Evolutionary conservation across 2,797 vertebrate species (phyloP), one percentile per base, ranked within the genome.

Genomic region (Buphagus erythrorhynchus): DNA sequence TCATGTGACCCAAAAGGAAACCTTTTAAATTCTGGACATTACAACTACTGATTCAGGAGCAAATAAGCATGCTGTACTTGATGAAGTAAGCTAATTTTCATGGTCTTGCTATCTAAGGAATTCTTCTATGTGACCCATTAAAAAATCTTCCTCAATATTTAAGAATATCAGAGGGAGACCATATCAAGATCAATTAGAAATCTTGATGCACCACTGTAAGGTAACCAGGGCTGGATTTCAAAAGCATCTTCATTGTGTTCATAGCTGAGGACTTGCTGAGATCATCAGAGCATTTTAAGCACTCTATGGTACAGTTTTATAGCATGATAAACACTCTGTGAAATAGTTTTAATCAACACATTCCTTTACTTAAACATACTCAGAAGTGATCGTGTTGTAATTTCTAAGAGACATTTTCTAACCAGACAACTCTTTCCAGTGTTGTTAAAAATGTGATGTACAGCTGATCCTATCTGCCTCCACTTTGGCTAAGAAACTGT

Each of bases 381-480:
- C 19, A 31, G n/a, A 78, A 58, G 7, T 8, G 4, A 78, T 31
- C 0, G 0, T 26, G 5, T 14, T 17, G 8, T 14, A 29, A 6
- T 40, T 79, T 76, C 26, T 48, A 49, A 54, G 20, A 16, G 4
- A 18, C 7, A 25, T 69, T 89, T 88, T 91, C 31, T n/a, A 62
- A 51, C 16, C 15, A 11, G 15, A 46, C 5, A 16, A 25, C 2
- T 72, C 7, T 25, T 77, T 80, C 54, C 61, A 71, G 7, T n/a
- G 11, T 19, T 78, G 3, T 36, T 68, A 48, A 55, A 79, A 69
- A 73, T 25, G 9, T 0, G 2, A 38, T 46, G 13, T 12, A 58
- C 20, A 52, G n/a, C 21, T 84, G 35, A 74, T 68, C 26, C 29
- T 83, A 45, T n/a, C 48, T 59, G 13, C 48, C 26, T 71, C 58